Base-by-base conservation (phyloP, 1,140 invertebrate genomes). In the Saccostrea glomerata region DNA sequence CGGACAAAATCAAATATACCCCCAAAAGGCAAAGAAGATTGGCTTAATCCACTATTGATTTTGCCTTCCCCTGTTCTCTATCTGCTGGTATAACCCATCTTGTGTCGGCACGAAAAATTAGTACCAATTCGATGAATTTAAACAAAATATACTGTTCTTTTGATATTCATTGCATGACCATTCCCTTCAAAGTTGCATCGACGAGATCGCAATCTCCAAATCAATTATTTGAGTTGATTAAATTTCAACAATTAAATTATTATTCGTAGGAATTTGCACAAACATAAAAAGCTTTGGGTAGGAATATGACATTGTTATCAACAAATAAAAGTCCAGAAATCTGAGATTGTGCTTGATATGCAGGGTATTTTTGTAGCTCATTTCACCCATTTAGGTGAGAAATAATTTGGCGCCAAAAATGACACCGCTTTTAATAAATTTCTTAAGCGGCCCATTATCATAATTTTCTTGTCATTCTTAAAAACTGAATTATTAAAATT, bases 101-200 rank as follows among this genome's bases (percentile, higher is more conserved):
- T 73, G n/a, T 73, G 23, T 73, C 70, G 70, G 70, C 70, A 73
- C 70, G 70, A 30, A 73, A 36, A 73, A 73, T 73, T 73, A 73
- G 70, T 73, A 73, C 70, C 70, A 73, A 73, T 73, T 73, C 70
- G 70, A 73, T 73, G 70, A 73, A 73, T 73, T 73, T 25, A 73
- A 73, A 73, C 70, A 73, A 73, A 73, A 73, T 73, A 23, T 73
- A 25, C 58, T 20, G 23, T 73, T 73, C 30, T 36, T 73, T 73
- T 73, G 70, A 73, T 36, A 73, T 30, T 11, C 70, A 13, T 36
- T 73, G 70, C 70, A 73, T 73, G 70, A 73, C 25, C 25, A 73
- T 73, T 73, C 25, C 70, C 70, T 73, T 73, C 70, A 73, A 73
- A 73, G 30, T 73, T 13, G 13, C 23, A 73, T 36, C 13, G 70